Evolutionary conservation across 2,797 vertebrate species (phyloP), one percentile per base, ranked within the genome.

Genomic region (Molossus alvarezi): DNA sequence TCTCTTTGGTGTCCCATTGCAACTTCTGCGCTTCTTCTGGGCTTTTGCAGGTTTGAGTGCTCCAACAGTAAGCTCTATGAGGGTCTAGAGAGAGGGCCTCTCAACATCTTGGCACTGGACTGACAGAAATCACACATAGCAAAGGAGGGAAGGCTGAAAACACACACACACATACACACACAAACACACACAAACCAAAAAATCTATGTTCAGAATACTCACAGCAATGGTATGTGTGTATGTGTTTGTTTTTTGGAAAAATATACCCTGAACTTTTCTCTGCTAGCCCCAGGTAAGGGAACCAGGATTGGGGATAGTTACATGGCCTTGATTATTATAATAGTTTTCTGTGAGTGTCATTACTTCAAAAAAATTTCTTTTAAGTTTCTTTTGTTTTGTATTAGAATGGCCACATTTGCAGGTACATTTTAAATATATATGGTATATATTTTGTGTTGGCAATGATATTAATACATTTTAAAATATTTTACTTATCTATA

Each of bases 311-410:
- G 1, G 13, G 1, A 6, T 37, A 41, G 21, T 58, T 33, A 81
- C 25, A 12, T 11, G 29, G 13, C 23, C 20, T 94, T 88, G 27
- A 45, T 37, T 41, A 48, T 69, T 76, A 15, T 25, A 53, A 53
- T 45, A 76, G 20, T 9, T 81, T 85, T 90, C n/a, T 55, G 15
- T 69, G 45, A 25, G 11, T 84, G 14, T 76, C 13, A 18, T 25
- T 82, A 41, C 48, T 62, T 64, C 21, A 77, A 41, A 14, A 77
- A 41, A 12, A 6, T 37, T 80, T 71, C 7, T 62, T 65, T 87
- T 15, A 58, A 82, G 23, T 57, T 89, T 3, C 25, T 96, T 67
- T 76, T 21, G 4, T 58, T 95, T 83, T 58, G 20, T 84, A 71
- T 84, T 33, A 57, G 2, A 60, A 1, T 91, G 23, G 72, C 17